Percentiles rank a stretch among this genome's conserved stretches.
Evolutionary conservation across 1,140 invertebrate genomes (phyloP).

Genomic region (Trissolcus basalis): DNA sequence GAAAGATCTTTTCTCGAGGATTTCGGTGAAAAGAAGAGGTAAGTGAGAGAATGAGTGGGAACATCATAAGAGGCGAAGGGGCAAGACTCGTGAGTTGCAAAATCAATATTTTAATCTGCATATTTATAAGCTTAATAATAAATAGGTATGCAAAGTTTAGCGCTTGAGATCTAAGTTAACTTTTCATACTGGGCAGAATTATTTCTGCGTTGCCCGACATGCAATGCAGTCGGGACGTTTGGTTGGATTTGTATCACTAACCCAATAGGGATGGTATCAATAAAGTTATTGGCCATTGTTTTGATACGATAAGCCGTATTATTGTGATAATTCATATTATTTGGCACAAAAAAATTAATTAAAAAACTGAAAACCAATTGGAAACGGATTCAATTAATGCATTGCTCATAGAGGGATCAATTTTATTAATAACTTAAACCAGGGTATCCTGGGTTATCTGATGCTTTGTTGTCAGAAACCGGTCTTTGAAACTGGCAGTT

Average conservation of each 20-base stretch:
- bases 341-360: no score
- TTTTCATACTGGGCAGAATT: constrained; percentile 27
- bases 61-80: neutral
- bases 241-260: no score
- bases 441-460: constrained; percentile 19
- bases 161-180: constrained; percentile 35
- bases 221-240: no score
- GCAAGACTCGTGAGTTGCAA: constrained; percentile 23
- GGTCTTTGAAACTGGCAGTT: constrained; percentile 55
- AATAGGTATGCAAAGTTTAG: constrained; percentile 58
- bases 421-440: constrained; percentile 36
- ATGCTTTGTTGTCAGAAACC: constrained; percentile 49
- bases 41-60: neutral
- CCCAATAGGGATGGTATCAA: no score
- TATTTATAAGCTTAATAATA: constrained; percentile 69
- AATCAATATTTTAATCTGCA: constrained; percentile 65
- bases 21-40: constrained; percentile 3
- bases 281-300: no score
- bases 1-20: constrained; percentile 58
- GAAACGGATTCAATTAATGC: no score
- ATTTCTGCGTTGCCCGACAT: no score
- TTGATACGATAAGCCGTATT: no score
- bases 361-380: no score
- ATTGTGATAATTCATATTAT: no score
- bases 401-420: neutral